Base-by-base conservation (phyloP, 2,888 invertebrate species). In the Drosophila longiperda region DNA sequence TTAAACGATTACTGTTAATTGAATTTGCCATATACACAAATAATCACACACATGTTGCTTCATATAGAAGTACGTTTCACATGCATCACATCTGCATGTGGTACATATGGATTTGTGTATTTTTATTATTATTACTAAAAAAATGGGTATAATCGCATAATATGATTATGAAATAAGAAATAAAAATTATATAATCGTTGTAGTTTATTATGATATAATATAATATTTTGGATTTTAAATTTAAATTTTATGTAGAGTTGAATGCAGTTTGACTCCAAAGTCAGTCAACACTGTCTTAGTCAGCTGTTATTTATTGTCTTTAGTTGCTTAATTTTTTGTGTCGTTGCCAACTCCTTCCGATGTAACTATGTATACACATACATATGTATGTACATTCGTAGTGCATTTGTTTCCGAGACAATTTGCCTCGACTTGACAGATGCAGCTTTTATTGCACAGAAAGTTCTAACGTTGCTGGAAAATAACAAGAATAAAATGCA, bases 381-480 rank as follows among this genome's bases (percentile, higher is more conserved):
- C 23, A 45, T 20, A 59, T 32, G n/a, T 61, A 40, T 15, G n/a
- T 29, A 26, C 38, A 48, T 54, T n/a, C 4, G n/a, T 40, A n/a
- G 45, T 36, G 23, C 11, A 26, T 29, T 26, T 60, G 33, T 29
- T 45, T 60, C 17, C 48, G 48, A 61, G 72, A 71, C 67, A 68
- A 71, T 67, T 75, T 79, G 65, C 75, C 80, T 66, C 54, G 33
- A 29, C 57, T 64, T 57, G 48, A 57, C 67, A 60, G 58, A n/a
- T 17, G 65, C 55, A 67, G 68, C 75, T 82, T 77, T 85, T 87
- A 85, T 87, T 80, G 80, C 65, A 70, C 33, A 70, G 53, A 76
- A 67, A 71, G 42, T 49, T 68, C 62, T 36, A 71, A 75, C 66
- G 3, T 53, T 53, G 40, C 55, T 42, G 45, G n/a, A 48, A 55